A percentile compares a stretch with the other conserved stretches of the same genome.
Evolutionary conservation across 2,113 vertebrate genomes (phyloP).

Genomic region (Podarcis cretensis): DNA sequence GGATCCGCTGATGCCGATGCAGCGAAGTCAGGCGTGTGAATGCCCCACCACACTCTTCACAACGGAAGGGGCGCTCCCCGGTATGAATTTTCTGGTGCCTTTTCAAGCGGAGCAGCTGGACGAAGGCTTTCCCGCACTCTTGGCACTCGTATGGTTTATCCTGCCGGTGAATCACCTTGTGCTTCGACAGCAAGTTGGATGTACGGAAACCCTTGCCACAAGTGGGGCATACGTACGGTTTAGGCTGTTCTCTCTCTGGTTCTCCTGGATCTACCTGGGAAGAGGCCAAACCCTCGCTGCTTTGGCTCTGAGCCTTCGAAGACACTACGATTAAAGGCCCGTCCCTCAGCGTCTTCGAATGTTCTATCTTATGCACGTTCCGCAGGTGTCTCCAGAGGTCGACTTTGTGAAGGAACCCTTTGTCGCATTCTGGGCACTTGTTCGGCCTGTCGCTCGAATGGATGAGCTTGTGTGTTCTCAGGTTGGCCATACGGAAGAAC

Average conservation of each 20-base stretch:
- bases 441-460: not conserved
- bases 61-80: not conserved
- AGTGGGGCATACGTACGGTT: not conserved
- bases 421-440: conserved; percentile 9
- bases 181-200: conserved; percentile 22
- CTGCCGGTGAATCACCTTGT: not conserved
- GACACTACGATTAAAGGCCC: not conserved
- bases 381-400: not conserved
- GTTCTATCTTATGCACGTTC: not conserved
- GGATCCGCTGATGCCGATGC: not conserved
- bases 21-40: not conserved
- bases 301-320: not conserved
- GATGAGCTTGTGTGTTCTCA: not conserved
- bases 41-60: not conserved
- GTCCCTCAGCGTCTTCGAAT: not conserved
- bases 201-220: not conserved
- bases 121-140: conserved; percentile 13
- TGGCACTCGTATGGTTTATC: conserved; percentile 18
- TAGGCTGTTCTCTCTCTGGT: not conserved
- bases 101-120: conserved; percentile 28
- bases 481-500: not conserved
- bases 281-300: not conserved
- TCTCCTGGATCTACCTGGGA: not conserved
- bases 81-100: not conserved
- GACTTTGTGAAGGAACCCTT: conserved; percentile 8